Evolutionary conservation across 2,797 vertebrate genomes (phyloP), one percentile per base, ranked within the genome.

Genomic region (Malacoctenus gilli): DNA sequence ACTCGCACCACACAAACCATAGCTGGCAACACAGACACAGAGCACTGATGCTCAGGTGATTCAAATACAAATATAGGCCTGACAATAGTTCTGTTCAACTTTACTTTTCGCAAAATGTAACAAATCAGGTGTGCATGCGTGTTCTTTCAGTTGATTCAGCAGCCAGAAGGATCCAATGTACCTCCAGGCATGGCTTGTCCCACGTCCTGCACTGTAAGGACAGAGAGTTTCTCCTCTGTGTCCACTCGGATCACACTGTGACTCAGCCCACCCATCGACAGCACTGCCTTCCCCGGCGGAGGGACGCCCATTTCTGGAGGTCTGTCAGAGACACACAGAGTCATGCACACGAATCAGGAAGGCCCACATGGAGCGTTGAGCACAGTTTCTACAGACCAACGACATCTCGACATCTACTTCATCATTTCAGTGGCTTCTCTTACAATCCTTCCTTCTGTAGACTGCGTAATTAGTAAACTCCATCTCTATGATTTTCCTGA

Each of bases 181-280:
- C 96, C 95, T 94, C 94, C 95, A 42, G 96, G 95, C 93, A 98
- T 95, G 65, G 95, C 94, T 79, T 96, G 95, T 23, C 96, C 96
- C 14, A 97, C 96, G 25, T 98, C 96, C 89, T 98, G 96, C 55
- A 98, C 94, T 0, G 95, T 96, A 8, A 98, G 92, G 23, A 97
- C 96, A 0, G 96, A 97, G 47, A 98, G 72, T 76, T 98, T 98
- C 84, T 98, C 96, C 78, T 97, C 96, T 0, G 95, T 94, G 71
- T 98, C 96, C 43, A 97, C 95, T 44, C 96, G 91, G 81, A 98
- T 96, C 77, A 97, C 96, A 0, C 95, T 79, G 0, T 95, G 93
- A 77, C 96, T 97, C 85, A 98, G 92, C 19, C 94, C 93, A 2
- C 91, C 93, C 96, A 98, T 98, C 0, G 96, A 98, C 22, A 98